Evolutionary conservation across 2,888 invertebrate genomes (phyloP), one percentile per base, ranked within the genome.

Genomic region (Ceriagrion tenellum): DNA sequence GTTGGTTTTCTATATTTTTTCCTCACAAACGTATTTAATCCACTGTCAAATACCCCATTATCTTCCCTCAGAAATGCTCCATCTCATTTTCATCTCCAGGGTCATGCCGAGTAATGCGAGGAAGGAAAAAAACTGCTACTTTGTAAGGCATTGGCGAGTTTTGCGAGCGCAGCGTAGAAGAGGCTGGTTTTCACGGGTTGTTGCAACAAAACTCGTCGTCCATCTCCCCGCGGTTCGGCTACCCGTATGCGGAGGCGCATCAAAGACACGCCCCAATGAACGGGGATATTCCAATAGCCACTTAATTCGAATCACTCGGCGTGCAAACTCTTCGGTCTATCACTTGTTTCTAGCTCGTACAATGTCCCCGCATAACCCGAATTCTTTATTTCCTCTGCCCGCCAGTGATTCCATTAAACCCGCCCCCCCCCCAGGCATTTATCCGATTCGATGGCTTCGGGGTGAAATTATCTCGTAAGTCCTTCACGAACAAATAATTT

Each of bases 281-380:
- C 30, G 16, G 81, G 81, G 35, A 81, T 35, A 81, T 81, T 81
- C 81, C 81, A 81, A 81, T 35, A 81, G 35, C 81, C 81, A 81
- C 81, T 81, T 81, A 30, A 81, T 13, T 13, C 10, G 35, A 81
- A 81, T 81, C 35, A 35, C 81, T 35, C 35, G 35, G 81, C 35
- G 81, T 81, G 35, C 30, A 35, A 13, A 6, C 69, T 26, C n/a
- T 26, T 23, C 26, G 23, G 10, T 23, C 26, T 16, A 16, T 35
- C 81, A 1, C 16, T 81, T 81, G 30, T 81, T 81, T 35, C 81
- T 35, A 35, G 81, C 81, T 69, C 69, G 26, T 69, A 20, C 69
- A n/a, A n/a, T n/a, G 81, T 26, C 35, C 12, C 35, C 35, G 35
- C 35, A 30, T 35, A 23, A 13, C 59, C 20, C 59, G 20, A 2